Evolutionary conservation across 2,888 invertebrate species (phyloP).

Genomic region (Megalurothrips usitatus): DNA sequence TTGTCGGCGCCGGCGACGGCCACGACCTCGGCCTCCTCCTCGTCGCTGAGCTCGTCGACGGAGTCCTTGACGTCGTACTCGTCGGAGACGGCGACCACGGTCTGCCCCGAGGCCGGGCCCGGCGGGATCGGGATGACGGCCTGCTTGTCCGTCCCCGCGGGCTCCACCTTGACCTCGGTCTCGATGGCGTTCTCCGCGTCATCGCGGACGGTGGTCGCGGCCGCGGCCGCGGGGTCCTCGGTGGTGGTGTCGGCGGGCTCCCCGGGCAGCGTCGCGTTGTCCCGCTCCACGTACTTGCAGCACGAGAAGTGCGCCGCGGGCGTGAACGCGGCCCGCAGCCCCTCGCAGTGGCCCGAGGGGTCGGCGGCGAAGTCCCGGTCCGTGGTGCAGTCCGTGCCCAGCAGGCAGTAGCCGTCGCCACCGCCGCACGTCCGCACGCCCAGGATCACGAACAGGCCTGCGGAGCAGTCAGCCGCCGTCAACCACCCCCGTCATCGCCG

Average conservation of each 20-base stretch:
- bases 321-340: slow-evolving; percentile 46
- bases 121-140: background rate
- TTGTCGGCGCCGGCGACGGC: slow-evolving; percentile 19
- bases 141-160: background rate
- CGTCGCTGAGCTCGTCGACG: slow-evolving; percentile 39
- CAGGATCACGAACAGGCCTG: slow-evolving; percentile 47
- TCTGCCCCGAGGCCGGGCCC: background rate
- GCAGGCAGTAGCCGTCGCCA: slow-evolving; percentile 46
- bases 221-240: slow-evolving; percentile 34
- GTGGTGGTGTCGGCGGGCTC: slow-evolving; percentile 32
- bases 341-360: slow-evolving; percentile 45
- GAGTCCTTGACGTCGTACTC: slow-evolving; percentile 38
- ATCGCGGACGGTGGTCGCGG: background rate
- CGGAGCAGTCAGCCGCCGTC: background rate
- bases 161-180: background rate
- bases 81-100: slow-evolving; percentile 35
- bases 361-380: no score
- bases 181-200: slow-evolving; percentile 18
- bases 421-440: slow-evolving; percentile 46
- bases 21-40: slow-evolving; percentile 33
- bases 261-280: slow-evolving; percentile 2
- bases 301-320: slow-evolving; percentile 46
- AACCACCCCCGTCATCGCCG: no score
- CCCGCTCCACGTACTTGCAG: slow-evolving; percentile 39
- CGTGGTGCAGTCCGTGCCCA: slow-evolving; percentile 45